Base-by-base conservation (phyloP, 2,888 invertebrate genomes). In the Ochropacha duplaris region DNA sequence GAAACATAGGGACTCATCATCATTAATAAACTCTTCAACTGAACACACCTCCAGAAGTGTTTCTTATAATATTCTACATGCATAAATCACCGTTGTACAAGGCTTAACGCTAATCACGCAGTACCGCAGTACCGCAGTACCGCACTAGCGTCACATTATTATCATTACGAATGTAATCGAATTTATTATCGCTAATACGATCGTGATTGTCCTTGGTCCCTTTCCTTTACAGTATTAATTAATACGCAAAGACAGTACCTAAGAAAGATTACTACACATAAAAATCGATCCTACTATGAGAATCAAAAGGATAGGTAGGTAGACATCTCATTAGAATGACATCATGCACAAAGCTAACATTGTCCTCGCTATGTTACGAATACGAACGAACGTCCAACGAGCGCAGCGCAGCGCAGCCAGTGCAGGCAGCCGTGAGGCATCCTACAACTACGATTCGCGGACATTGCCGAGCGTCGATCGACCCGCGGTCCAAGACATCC, bases 281-380 rank as follows among this genome's bases (percentile, higher is more conserved):
- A 16, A 55, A 50, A 55, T 54, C n/a, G n/a, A n/a, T n/a, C 28
- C 26, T 65, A 56, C 61, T 4, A n/a, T 55, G 61, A 61, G 61
- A 62, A 61, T 57, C 56, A 60, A 55, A 62, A 56, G 57, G 68
- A 75, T 77, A 69, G n/a, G n/a, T n/a, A n/a, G n/a, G n/a, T n/a
- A n/a, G n/a, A n/a, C n/a, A n/a, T 74, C 62, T 74, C 72, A 74
- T 69, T 66, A n/a, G 66, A 75, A 74, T 81, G 81, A 81, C 81
- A 78, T 81, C 81, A 81, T 70, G 57, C 66, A 65, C 59, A 60
- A 55, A 56, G 49, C 44, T 61, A 60, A 62, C 59, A 50, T 65
- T 54, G 63, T 54, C 39, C 39, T 44, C 39, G 39, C 39, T 44
- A n/a, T n/a, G 36, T 12, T 31, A 36, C 36, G 36, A 36, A 16